Evolutionary conservation across 1,140 invertebrate genomes (phyloP).

Genomic region (Caerostris darwini): DNA sequence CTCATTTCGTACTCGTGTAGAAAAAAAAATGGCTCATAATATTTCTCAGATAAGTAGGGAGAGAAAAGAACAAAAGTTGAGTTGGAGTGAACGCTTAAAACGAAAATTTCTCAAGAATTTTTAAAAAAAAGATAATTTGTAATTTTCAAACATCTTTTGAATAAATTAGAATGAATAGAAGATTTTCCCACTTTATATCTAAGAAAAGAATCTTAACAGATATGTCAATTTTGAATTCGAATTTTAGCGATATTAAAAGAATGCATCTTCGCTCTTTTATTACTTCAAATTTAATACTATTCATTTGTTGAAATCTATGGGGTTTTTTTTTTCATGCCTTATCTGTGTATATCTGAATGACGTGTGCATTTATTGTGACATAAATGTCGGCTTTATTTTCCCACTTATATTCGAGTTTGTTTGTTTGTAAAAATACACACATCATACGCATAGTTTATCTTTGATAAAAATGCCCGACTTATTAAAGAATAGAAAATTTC

Average conservation of each 20-base stretch:
- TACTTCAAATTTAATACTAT: too few species aligned
- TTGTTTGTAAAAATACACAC: too few species aligned
- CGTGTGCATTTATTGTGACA: too few species aligned
- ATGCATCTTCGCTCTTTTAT: background rate
- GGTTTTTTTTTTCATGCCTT: background rate
- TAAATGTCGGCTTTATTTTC: too few species aligned
- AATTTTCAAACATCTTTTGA: slow-evolving; percentile 36
- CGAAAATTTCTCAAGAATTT: background rate
- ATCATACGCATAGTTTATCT: too few species aligned
- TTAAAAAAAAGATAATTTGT: slow-evolving; percentile 43
- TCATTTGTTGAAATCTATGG: too few species aligned
- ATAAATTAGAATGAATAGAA: slow-evolving; percentile 48
- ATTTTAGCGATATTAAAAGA: background rate
- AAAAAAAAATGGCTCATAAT: too few species aligned
- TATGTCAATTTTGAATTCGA: background rate
- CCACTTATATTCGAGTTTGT: too few species aligned
- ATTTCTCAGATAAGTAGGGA: background rate
- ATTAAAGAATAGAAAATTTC: too few species aligned
- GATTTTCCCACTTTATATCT: background rate
- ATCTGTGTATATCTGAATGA: too few species aligned
- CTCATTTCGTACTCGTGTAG: background rate
- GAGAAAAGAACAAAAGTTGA: background rate
- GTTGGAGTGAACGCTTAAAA: background rate
- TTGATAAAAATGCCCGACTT: too few species aligned
- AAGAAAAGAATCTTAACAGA: background rate